Conservation (phyloP, 2,888 invertebrate species). For the Deilephila elpenor region DNA sequence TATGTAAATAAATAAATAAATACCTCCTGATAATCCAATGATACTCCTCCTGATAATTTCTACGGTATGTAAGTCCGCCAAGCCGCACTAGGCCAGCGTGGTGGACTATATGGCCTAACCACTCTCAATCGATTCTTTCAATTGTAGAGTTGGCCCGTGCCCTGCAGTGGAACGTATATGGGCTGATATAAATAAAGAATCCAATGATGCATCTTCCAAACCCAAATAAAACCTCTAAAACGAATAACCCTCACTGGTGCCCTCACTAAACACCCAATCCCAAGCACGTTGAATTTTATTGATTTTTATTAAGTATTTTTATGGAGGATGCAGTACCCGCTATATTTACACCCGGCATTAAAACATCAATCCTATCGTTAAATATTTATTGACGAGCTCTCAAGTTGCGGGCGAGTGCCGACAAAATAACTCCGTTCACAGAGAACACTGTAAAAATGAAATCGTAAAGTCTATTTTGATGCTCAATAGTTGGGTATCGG, state of each 20-base stretch:
- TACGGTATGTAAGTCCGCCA: too few relatives aligned
- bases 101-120: too few relatives aligned
- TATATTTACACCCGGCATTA: slow-evolving; percentile 45
- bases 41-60: too few relatives aligned
- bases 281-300: neutral
- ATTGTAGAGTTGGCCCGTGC: too few relatives aligned
- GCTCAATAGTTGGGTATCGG: neutral
- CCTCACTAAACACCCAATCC: neutral
- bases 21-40: too few relatives aligned
- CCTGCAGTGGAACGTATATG: too few relatives aligned
- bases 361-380: slow-evolving; percentile 58
- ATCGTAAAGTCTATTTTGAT: slow-evolving; percentile 19
- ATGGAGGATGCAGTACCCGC: slow-evolving; percentile 19
- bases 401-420: slow-evolving; percentile 11
- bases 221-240: neutral
- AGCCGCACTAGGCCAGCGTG: too few relatives aligned
- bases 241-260: too few relatives aligned
- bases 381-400: slow-evolving; percentile 50
- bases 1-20: too few relatives aligned
- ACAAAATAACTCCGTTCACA: slow-evolving; percentile 33
- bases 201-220: too few relatives aligned
- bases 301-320: slow-evolving; percentile 28
- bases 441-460: slow-evolving; percentile 30
- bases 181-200: too few relatives aligned
- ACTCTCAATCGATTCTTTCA: too few relatives aligned